Conservation (phyloP, 2,888 invertebrate species). For the Melolontha melolontha region DNA sequence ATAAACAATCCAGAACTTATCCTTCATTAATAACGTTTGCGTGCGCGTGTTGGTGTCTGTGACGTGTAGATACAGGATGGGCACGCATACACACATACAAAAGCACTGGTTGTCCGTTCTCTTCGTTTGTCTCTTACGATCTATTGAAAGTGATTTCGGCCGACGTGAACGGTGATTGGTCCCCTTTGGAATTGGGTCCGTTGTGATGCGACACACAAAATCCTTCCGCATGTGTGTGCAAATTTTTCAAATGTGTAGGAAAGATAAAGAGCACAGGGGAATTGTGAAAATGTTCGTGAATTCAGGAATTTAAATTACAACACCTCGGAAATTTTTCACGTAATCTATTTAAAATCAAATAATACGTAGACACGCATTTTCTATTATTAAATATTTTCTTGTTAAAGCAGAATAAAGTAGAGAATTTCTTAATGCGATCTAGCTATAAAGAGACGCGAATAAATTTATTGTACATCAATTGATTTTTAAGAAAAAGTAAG, state of each 20-base stretch:
- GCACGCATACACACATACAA: neutral
- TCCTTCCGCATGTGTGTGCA: neutral
- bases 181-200: constrained; percentile 15
- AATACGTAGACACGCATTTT: no score
- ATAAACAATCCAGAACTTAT: constrained; percentile 39
- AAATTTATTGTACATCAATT: no score
- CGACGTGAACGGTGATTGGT: constrained; percentile 32
- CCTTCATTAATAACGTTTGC: constrained; percentile 38
- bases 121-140: constrained; percentile 15
- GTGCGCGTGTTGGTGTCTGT: constrained; percentile 6
- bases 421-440: no score
- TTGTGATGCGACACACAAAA: neutral
- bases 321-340: no score
- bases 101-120: neutral
- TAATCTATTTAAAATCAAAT: no score
- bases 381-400: no score
- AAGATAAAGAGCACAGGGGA: no score
- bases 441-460: no score
- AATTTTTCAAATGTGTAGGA: constrained; percentile 15
- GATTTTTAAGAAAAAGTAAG: no score
- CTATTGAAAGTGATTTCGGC: constrained; percentile 23
- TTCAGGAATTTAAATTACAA: no score
- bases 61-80: neutral
- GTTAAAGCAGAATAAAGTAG: no score
- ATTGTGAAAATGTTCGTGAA: no score